These are phyloP conservation scores for Lepidochrysops patricia DNA, from an alignment of 2,888 invertebrate genomes.

Conservation along the genomic window DNA sequence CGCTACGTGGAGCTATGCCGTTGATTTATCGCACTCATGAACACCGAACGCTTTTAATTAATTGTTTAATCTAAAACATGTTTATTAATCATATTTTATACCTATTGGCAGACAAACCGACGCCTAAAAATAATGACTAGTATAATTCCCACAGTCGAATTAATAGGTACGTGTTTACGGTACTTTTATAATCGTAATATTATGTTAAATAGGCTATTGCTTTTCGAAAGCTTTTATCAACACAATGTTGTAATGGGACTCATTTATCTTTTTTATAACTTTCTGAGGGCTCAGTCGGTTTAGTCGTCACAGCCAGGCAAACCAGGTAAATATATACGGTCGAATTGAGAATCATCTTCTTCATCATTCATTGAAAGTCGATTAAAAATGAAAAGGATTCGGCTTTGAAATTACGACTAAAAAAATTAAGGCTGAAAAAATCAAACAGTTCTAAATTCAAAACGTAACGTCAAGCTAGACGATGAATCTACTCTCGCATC, in stretches of 20 bases:
- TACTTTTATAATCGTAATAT: not conserved
- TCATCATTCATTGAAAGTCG: no score
- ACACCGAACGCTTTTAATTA: not conserved
- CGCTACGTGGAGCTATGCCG: conserved; percentile 5
- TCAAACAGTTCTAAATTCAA: not conserved
- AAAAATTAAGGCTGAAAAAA: not conserved
- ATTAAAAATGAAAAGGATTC: not conserved
- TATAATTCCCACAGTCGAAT: not conserved
- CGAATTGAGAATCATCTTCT: no score
- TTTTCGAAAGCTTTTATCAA: not conserved
- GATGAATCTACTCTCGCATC: conserved; percentile 37
- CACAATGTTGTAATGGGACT: not conserved
- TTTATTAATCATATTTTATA: conserved; percentile 2
- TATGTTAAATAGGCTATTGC: not conserved
- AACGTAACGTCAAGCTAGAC: conserved; percentile 28
- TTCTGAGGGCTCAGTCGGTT: no score
- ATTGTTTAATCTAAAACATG: conserved; percentile 6
- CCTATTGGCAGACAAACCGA: not conserved
- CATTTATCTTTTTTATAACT: not conserved
- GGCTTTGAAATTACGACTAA: no score
- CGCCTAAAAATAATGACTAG: not conserved
- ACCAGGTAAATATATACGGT: no score
- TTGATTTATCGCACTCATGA: conserved; percentile 9
- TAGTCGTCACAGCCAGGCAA: no score
- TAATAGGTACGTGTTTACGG: not conserved